phyloP scores from a whole-genome alignment of 2,888 invertebrate genomes.

The Acronicta leporina region DNA sequence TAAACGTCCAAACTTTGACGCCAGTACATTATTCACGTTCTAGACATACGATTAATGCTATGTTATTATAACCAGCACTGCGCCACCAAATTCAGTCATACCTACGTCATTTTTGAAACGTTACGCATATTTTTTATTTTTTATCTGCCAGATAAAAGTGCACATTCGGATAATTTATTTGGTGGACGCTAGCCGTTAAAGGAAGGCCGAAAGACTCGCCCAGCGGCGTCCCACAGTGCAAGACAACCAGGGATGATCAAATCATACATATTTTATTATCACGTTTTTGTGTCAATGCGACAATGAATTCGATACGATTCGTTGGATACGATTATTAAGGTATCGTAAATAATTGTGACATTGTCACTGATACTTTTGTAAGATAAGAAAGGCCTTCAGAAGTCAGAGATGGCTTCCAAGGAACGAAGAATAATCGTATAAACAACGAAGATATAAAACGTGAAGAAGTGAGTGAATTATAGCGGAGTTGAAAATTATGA shows the following conservation, averaged over 20 bases:
- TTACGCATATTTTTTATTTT: slow-evolving; percentile 60
- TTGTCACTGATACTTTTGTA: slow-evolving; percentile 28
- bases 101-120: slow-evolving; percentile 43
- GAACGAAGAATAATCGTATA: slow-evolving; percentile 33
- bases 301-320: slow-evolving; percentile 54
- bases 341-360: slow-evolving; percentile 52
- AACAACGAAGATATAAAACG: slow-evolving; percentile 43
- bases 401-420: slow-evolving; percentile 22
- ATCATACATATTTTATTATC: slow-evolving; percentile 62
- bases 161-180: slow-evolving; percentile 63
- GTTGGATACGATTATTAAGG: slow-evolving; percentile 54
- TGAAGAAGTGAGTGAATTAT: slow-evolving; percentile 49
- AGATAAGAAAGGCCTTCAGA: slow-evolving; percentile 37
- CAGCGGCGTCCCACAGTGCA: slow-evolving; percentile 37
- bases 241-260: slow-evolving; percentile 49
- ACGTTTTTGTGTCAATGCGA: slow-evolving; percentile 64
- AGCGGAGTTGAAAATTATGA: slow-evolving; percentile 51
- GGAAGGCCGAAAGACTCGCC: slow-evolving; percentile 19
- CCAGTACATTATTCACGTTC: slow-evolving; percentile 67
- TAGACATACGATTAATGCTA: slow-evolving; percentile 54
- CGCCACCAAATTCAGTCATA: slow-evolving; percentile 43
- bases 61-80: slow-evolving; percentile 34
- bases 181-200: slow-evolving; percentile 52
- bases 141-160: slow-evolving; percentile 64
- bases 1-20: slow-evolving; percentile 73